Evolutionary conservation across 2,113 vertebrate species (phyloP).

Genomic region (Coptodon rendalli): DNA sequence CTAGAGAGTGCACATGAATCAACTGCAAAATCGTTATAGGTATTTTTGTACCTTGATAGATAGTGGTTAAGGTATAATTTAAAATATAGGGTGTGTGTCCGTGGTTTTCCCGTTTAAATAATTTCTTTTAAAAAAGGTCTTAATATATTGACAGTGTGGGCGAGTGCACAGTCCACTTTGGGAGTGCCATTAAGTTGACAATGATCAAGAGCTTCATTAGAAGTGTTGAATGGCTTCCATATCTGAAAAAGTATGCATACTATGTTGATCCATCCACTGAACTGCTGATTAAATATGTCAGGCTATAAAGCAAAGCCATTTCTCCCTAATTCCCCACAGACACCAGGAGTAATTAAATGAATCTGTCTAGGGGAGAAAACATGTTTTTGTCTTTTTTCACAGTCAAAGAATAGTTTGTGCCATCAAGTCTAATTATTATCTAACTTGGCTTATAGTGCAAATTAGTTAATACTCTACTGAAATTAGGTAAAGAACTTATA

Average conservation of each 20-base stretch:
- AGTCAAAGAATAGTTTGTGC: neutral
- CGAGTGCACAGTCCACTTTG: slow-evolving; percentile 16
- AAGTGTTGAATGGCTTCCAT: slow-evolving; percentile 30
- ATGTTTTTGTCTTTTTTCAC: neutral
- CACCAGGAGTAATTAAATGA: neutral
- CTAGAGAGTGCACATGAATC: neutral
- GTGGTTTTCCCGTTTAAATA: neutral
- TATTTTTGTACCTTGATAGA: neutral
- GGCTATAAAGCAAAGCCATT: slow-evolving; percentile 4
- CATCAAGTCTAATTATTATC: neutral
- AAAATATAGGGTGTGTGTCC: neutral
- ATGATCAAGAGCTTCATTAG: slow-evolving; percentile 59
- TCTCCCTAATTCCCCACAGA: neutral
- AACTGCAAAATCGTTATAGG: neutral
- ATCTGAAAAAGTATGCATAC: slow-evolving; percentile 32
- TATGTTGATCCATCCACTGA: slow-evolving; percentile 10
- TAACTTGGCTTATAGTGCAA: neutral
- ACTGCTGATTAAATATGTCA: slow-evolving; percentile 30
- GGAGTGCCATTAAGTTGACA: slow-evolving; percentile 50
- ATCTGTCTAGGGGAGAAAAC: neutral
- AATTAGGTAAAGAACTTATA: neutral
- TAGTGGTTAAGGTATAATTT: neutral
- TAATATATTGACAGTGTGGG: slow-evolving; percentile 9
- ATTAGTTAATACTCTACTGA: neutral
- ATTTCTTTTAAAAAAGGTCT: neutral